Conservation (phyloP, 2,797 vertebrate species). For the Okamejei kenojei region DNA sequence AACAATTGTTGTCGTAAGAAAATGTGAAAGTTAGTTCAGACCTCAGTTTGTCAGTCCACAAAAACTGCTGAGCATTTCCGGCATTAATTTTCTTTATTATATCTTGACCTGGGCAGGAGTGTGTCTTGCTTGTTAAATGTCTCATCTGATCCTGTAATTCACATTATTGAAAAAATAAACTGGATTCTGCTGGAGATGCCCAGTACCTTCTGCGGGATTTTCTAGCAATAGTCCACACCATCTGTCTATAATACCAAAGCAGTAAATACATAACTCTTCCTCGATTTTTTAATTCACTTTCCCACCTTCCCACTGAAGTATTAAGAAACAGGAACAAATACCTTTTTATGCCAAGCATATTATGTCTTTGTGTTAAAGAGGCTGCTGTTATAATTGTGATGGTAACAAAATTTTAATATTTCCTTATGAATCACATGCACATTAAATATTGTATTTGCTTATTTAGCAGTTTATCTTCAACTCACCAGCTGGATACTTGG, state of each 20-base stretch:
- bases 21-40: too few relatives aligned
- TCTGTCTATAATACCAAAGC: neutral
- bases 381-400: neutral
- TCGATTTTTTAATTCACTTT: neutral
- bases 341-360: neutral
- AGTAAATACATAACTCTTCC: neutral
- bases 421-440: neutral
- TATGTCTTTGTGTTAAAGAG: neutral
- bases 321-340: neutral
- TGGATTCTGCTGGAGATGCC: neutral
- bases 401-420: neutral
- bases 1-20: too few relatives aligned
- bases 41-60: too few relatives aligned
- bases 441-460: neutral
- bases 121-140: neutral
- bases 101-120: neutral
- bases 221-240: neutral
- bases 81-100: too few relatives aligned
- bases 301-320: neutral
- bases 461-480: neutral
- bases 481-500: neutral
- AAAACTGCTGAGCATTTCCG: too few relatives aligned
- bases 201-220: neutral
- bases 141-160: neutral
- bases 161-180: neutral